phyloP scores from a whole-genome alignment of 2,113 vertebrate species.

The Boleophthalmus pectinirostris region DNA sequence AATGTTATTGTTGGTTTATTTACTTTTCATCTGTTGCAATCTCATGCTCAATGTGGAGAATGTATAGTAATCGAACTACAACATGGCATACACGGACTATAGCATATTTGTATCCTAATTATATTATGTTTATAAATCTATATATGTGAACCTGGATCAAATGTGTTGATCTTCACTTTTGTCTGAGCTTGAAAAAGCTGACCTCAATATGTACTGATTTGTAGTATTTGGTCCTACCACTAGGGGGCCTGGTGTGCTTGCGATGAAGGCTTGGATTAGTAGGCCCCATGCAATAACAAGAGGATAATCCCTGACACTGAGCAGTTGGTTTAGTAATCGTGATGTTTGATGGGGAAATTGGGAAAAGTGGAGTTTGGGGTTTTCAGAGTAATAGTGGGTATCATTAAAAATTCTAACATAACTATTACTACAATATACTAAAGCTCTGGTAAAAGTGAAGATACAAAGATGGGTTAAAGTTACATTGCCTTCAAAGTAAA shows the following conservation, averaged over 20 bases:
- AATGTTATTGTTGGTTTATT: not conserved
- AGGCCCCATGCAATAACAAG: not conserved
- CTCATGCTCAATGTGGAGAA: not conserved
- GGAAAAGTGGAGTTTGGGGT: not conserved
- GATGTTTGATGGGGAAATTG: not conserved
- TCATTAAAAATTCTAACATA: not conserved
- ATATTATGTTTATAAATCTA: no score
- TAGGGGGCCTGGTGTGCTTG: constrained; percentile 22
- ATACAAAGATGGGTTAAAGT: not conserved
- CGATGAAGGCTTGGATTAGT: not conserved
- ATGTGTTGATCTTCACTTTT: not conserved
- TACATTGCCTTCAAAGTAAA: not conserved
- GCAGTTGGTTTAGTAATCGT: not conserved
- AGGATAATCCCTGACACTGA: not conserved
- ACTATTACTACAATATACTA: not conserved
- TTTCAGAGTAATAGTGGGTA: not conserved
- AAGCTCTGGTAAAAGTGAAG: not conserved
- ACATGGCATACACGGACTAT: no score
- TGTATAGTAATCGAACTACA: not conserved
- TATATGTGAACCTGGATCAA: not conserved
- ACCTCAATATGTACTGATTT: not conserved
- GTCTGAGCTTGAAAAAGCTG: not conserved
- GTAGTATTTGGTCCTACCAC: constrained; percentile 21
- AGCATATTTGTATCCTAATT: no score
- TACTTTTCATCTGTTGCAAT: not conserved